A percentile compares a stretch with the other conserved stretches of the same genome.
Evolutionary conservation across 1,140 invertebrate species (phyloP).

Genomic region (Atta colombica): DNA sequence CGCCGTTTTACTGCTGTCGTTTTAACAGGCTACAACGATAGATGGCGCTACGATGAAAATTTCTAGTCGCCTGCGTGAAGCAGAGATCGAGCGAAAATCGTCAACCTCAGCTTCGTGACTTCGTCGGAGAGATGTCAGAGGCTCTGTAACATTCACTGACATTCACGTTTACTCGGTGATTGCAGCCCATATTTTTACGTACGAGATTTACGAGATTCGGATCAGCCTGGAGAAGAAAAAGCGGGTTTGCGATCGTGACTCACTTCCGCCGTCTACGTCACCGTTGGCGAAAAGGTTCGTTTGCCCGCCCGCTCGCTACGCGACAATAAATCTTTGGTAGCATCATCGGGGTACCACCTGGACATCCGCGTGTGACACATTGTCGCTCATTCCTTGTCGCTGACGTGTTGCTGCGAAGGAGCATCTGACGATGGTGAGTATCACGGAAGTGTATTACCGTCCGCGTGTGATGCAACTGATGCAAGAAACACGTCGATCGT

Average conservation of each 20-base stretch:
- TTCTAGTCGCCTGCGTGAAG: background rate
- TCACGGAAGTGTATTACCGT: background rate
- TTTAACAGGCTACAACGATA: background rate
- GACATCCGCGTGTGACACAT: background rate
- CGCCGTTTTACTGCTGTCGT: background rate
- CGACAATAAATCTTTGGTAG: background rate
- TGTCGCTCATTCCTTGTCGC: background rate
- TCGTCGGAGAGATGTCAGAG: background rate
- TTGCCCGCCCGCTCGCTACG: conserved; percentile 14
- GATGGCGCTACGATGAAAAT: conserved; percentile 13
- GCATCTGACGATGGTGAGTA: conserved; percentile 50
- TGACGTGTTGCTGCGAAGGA: background rate
- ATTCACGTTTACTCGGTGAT: background rate
- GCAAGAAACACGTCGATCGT: background rate
- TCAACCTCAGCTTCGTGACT: background rate
- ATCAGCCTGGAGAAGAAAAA: background rate
- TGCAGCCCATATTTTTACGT: background rate
- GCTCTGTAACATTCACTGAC: background rate
- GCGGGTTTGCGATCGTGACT: conserved; percentile 24
- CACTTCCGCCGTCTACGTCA: conserved; percentile 62
- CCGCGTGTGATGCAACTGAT: background rate
- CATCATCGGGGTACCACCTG: conserved; percentile 29
- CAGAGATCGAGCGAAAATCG: conserved; percentile 15
- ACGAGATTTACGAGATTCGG: background rate
- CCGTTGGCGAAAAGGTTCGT: background rate